Conservation (phyloP, 2,888 invertebrate genomes). For the Andricus quercusramuli region DNA sequence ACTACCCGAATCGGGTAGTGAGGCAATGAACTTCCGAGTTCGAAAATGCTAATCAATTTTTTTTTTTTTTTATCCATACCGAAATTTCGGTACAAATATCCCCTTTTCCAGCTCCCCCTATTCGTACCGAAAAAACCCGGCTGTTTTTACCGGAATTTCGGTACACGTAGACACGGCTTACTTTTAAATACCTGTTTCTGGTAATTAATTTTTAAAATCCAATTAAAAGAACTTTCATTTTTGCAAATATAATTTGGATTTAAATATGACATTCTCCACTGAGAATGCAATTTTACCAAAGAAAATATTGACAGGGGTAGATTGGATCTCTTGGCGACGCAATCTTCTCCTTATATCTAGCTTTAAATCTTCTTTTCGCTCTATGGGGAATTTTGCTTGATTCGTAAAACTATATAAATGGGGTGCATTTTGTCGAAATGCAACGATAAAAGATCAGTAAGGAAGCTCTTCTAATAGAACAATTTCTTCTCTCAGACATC, state of each 20-base stretch:
- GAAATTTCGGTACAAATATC: no score
- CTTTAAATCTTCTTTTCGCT: constrained; percentile 15
- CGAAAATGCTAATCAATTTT: no score
- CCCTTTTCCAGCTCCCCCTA: no score
- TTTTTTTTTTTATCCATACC: no score
- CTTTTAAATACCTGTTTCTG: not conserved
- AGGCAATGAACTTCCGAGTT: no score
- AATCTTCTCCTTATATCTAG: not conserved
- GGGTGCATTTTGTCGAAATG: not conserved
- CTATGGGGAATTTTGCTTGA: constrained; percentile 5
- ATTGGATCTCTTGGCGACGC: constrained; percentile 6
- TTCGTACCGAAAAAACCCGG: no score
- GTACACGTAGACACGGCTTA: no score
- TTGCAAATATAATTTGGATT: not conserved
- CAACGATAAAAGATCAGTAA: constrained; percentile 15
- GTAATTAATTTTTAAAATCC: not conserved
- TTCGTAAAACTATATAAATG: constrained; percentile 8
- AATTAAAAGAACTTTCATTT: not conserved
- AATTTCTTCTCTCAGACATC: constrained; percentile 2
- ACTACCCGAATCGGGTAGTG: no score
- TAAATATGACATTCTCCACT: not conserved
- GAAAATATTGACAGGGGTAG: constrained; percentile 16
- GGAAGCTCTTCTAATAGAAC: constrained; percentile 12
- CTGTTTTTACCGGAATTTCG: no score
- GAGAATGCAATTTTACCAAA: not conserved